phyloP scores from a whole-genome alignment of 2,797 vertebrate genomes.

The Lepidocolaptes lacrymiger region DNA sequence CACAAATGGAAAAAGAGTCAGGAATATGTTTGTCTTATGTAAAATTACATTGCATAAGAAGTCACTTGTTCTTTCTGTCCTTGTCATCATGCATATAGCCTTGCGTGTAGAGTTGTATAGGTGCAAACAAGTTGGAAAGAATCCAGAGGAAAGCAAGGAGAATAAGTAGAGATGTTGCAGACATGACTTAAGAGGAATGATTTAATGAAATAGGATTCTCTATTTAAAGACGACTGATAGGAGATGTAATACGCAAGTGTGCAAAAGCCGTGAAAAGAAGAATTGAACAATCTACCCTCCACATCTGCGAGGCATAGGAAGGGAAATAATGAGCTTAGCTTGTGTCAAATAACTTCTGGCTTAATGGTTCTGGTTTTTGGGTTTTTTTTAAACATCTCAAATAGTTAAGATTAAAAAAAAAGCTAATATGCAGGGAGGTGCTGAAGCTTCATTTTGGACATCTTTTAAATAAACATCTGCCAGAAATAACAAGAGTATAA shows the following conservation, averaged over 20 bases:
- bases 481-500: conserved; percentile 36
- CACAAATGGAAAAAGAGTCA: background rate
- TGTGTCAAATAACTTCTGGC: conserved; percentile 1
- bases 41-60: background rate
- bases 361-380: background rate
- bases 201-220: background rate
- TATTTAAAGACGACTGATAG: background rate
- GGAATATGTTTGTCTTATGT: background rate
- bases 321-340: conserved; percentile 19
- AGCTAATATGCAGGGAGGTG: background rate
- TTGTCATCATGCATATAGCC: background rate
- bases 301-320: background rate
- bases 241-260: background rate
- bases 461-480: conserved; percentile 30
- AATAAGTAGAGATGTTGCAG: background rate
- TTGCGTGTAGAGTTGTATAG: background rate
- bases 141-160: background rate
- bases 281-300: background rate
- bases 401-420: background rate
- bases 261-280: conserved; percentile 30
- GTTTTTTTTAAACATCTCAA: background rate
- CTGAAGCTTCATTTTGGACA: conserved; percentile 11
- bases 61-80: background rate
- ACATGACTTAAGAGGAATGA: background rate
- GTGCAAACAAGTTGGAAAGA: background rate